Conservation (phyloP, 2,888 invertebrate species). For the Melieria crassipennis region DNA sequence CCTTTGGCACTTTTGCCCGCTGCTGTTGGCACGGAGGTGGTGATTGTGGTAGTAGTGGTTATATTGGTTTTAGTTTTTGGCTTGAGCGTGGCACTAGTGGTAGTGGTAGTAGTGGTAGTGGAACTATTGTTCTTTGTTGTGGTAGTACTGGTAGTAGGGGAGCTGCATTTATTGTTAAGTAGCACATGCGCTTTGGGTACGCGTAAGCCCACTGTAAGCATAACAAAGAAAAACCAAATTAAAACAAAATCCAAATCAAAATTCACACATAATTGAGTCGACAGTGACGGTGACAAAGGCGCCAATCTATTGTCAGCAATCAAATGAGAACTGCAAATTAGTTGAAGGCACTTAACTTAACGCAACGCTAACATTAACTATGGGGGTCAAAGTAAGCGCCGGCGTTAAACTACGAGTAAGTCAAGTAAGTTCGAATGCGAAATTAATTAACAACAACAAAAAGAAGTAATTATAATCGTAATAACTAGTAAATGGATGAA, state of each 20-base stretch:
- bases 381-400: too few species aligned
- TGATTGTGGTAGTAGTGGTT: constrained; percentile 40
- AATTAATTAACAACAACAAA: constrained; percentile 6
- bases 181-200: constrained; percentile 89
- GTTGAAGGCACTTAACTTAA: too few species aligned
- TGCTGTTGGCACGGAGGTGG: constrained; percentile 41
- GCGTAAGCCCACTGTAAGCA: constrained; percentile 90
- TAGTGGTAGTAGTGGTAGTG: constrained; percentile 29
- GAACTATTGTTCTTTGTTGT: constrained; percentile 27
- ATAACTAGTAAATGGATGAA: constrained; percentile 25
- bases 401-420: too few species aligned
- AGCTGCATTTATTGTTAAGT: constrained; percentile 66
- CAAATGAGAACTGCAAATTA: too few species aligned
- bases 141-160: constrained; percentile 54
- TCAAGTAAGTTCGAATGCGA: not conserved
- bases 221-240: constrained; percentile 51
- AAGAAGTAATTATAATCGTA: constrained; percentile 2
- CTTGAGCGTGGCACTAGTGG: constrained; percentile 44
- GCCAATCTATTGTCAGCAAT: too few species aligned
- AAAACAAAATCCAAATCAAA: constrained; percentile 45
- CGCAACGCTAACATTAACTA: too few species aligned
- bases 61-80: constrained; percentile 46
- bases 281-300: too few species aligned
- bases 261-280: too few species aligned
- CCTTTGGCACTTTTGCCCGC: not conserved